These are phyloP conservation scores for Micromys minutus DNA, from an alignment of 2,113 vertebrate species.

Conservation along the genomic window DNA sequence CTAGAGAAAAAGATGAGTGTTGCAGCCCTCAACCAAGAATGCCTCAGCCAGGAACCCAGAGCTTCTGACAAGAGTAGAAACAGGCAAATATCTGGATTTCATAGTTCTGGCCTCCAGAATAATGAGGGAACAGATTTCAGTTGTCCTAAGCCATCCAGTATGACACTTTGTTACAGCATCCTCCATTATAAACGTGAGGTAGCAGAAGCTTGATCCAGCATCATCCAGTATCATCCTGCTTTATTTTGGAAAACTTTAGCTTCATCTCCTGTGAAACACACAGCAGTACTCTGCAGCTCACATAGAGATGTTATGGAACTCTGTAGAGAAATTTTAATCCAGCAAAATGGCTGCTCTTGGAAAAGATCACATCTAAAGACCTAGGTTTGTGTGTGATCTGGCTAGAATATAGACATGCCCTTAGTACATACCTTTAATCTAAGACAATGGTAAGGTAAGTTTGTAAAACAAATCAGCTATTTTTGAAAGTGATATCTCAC, in stretches of 20 bases:
- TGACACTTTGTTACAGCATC: not conserved
- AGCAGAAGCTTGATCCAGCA: not conserved
- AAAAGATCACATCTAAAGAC: too few relatives aligned
- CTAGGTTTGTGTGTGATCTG: too few relatives aligned
- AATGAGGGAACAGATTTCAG: not conserved
- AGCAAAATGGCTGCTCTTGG: too few relatives aligned
- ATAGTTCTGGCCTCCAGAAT: not conserved
- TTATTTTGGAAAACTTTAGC: not conserved
- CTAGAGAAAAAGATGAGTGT: not conserved
- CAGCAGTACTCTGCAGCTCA: not conserved
- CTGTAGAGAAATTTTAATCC: too few relatives aligned
- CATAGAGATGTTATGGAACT: rapidly evolving
- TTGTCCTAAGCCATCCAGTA: not conserved
- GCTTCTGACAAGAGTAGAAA: not conserved
- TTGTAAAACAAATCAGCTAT: too few relatives aligned
- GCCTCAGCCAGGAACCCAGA: not conserved
- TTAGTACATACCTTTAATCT: too few relatives aligned
- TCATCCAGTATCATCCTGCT: not conserved
- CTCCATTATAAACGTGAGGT: not conserved
- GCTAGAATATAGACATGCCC: too few relatives aligned
- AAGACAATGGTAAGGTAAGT: too few relatives aligned
- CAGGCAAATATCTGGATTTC: not conserved
- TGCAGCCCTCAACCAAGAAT: not conserved
- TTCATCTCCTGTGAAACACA: rapidly evolving
- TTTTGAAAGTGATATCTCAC: too few relatives aligned